A percentile compares a stretch with the other conserved stretches of the same genome.
Evolutionary conservation across 2,113 vertebrate genomes (phyloP).

Genomic region (Oophaga pumilio): DNA sequence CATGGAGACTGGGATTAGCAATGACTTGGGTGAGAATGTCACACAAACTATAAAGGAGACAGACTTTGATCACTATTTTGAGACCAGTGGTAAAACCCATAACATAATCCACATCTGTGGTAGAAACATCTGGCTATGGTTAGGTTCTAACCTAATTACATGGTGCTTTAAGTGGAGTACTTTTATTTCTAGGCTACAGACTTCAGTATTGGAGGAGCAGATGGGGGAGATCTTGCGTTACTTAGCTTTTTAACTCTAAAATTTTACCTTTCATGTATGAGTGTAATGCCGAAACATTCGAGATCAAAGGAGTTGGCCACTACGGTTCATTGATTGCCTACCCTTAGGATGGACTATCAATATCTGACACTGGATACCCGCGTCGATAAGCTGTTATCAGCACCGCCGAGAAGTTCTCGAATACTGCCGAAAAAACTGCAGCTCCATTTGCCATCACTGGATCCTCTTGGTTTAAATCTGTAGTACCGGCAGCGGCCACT

Average conservation of each 20-base stretch:
- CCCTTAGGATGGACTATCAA: too few species aligned
- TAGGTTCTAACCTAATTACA: neutral
- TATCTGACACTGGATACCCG: too few species aligned
- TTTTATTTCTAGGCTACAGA: neutral
- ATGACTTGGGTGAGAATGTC: too few species aligned
- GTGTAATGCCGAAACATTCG: neutral
- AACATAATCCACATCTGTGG: neutral
- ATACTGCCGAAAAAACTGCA: too few species aligned
- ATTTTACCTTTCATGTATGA: neutral
- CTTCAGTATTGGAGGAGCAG: neutral
- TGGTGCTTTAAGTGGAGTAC: neutral
- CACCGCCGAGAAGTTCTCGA: too few species aligned
- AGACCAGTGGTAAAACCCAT: neutral
- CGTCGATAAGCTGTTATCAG: too few species aligned
- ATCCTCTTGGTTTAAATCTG: too few species aligned
- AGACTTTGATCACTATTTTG: neutral
- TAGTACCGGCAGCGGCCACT: too few species aligned
- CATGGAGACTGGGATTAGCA: too few species aligned
- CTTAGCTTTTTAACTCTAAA: neutral
- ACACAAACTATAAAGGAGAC: neutral
- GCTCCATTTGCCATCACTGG: too few species aligned
- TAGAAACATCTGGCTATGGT: neutral
- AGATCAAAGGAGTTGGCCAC: neutral
- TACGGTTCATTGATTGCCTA: too few species aligned
- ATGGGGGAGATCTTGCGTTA: neutral